These are phyloP conservation scores for Holotrichia oblita DNA, from an alignment of 1,140 invertebrate genomes.

Conservation along the genomic window DNA sequence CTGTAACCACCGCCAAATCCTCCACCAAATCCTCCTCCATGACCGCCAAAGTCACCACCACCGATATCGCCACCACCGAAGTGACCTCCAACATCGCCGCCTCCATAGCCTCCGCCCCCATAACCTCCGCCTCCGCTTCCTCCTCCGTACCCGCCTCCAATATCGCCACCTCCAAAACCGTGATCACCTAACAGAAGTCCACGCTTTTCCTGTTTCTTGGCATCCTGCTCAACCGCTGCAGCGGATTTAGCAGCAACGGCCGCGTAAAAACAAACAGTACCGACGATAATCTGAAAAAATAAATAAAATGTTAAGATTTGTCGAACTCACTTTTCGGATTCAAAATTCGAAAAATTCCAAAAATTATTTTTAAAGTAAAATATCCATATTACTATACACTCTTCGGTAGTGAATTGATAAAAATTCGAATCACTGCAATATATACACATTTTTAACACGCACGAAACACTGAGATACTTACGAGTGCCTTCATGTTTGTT, in stretches of 20 bases:
- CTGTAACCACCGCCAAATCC: conserved; percentile 53
- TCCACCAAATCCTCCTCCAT: conserved; percentile 56
- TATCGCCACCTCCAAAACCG: conserved; percentile 51
- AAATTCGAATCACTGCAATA: background rate
- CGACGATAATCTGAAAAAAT: conserved; percentile 56
- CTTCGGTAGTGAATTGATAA: background rate
- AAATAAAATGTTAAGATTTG: conserved; percentile 28
- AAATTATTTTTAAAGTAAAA: too few species aligned
- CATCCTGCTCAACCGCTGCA: conserved; percentile 54
- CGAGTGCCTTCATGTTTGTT: conserved; percentile 59
- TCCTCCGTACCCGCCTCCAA: conserved; percentile 59
- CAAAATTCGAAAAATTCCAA: background rate
- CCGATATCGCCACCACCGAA: conserved; percentile 54
- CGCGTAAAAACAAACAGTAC: conserved; percentile 57
- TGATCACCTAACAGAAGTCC: conserved; percentile 58
- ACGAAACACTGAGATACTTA: conserved; percentile 50
- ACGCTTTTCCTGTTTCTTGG: conserved; percentile 62
- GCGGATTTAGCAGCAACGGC: conserved; percentile 58
- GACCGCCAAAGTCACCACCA: conserved; percentile 53
- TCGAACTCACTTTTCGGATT: background rate
- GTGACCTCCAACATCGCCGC: conserved; percentile 54
- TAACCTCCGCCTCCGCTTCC: conserved; percentile 46
- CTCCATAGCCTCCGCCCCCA: conserved; percentile 54
- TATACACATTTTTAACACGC: conserved; percentile 22
- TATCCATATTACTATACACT: background rate